Evolutionary conservation across 2,113 vertebrate species (phyloP), one percentile per base, ranked within the genome.

Genomic region (Rynchops niger): DNA sequence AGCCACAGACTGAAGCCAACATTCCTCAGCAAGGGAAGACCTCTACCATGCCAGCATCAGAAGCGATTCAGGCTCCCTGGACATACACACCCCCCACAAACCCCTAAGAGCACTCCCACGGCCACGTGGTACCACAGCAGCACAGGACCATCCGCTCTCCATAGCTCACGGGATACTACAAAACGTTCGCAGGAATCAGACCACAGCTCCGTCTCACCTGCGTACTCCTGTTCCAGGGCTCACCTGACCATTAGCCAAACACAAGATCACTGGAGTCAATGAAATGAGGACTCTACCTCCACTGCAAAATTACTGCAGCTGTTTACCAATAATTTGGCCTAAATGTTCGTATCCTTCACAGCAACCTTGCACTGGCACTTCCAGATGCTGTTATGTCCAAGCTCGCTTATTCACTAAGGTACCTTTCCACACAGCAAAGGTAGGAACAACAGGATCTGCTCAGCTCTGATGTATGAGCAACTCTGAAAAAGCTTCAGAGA

Each of bases 41-140:
- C 84, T 81, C 65, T 12, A 47, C 52, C 34, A 4, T 2, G 9
- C 6, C 13, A 53, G 79, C 80, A 71, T 5, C 52, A 53, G 29
- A 50, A 3, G 6, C 4, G 73, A 47, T 21, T 19, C 26, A 13
- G 34, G 73, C 12, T 76, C 38, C 49, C 58, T 38, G 61, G 3
- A 58, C 22, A 21, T n/a, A 26, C 84, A 52, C 22, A 23, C 23
- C 7, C 19, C 62, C 29, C 59, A 45, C 50, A n/a, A 85, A 55
- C 32, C 72, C 16, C 1, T 17, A 19, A 42, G 56, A 73, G 58
- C 66, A 67, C 78, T 49, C 59, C 90, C 79, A 30, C 2, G 0
- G 55, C 3, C 2, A 53, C 3, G 5, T 0, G 26, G 15, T 1
- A 20, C 17, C 3, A 2, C 58, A 56, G 49, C 76, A 81, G 88